Evolutionary conservation across 2,888 invertebrate species (phyloP), one percentile per base, ranked within the genome.

Genomic region (Mermis nigrescens): DNA sequence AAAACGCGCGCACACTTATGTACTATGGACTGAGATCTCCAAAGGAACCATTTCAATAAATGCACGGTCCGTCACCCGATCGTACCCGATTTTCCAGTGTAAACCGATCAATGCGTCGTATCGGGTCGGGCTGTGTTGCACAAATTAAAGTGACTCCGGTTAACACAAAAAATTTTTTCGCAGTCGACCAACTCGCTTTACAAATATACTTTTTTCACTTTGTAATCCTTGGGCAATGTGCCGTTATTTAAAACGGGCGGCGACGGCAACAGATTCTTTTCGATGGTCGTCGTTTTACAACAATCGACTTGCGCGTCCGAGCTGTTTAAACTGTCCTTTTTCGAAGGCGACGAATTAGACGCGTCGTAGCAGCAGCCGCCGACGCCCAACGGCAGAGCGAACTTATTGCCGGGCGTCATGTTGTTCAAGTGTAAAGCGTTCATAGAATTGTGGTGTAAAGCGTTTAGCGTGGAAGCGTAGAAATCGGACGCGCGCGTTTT

Each of bases 151-250:
- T n/a, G n/a, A n/a, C n/a, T n/a, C n/a, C n/a, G n/a, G n/a, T n/a
- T n/a, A n/a, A n/a, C n/a, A n/a, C n/a, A n/a, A n/a, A n/a, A n/a
- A n/a, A n/a, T n/a, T n/a, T n/a, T n/a, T n/a, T n/a, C n/a, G n/a
- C n/a, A n/a, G n/a, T n/a, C n/a, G n/a, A n/a, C n/a, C n/a, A n/a
- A n/a, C n/a, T n/a, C n/a, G n/a, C n/a, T 12, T 53, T 29, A 70
- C 51, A 70, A 55, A 61, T 70, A 70, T 32, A 70, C 70, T 59
- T 69, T 70, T 63, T 69, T 70, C 51, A 70, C 69, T 63, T 68
- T 69, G 58, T 70, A 70, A 57, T 70, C 70, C 46, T 69, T 62
- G 1, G 70, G 70, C 46, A 70, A 57, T 2, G 70, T 70, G 45
- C 64, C 63, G 45, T 63, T 61, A 54, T 59, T 58, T 31, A 63